These are phyloP conservation scores for Alectura lathami DNA, from an alignment of 2,113 vertebrate species.

Conservation along the genomic window DNA sequence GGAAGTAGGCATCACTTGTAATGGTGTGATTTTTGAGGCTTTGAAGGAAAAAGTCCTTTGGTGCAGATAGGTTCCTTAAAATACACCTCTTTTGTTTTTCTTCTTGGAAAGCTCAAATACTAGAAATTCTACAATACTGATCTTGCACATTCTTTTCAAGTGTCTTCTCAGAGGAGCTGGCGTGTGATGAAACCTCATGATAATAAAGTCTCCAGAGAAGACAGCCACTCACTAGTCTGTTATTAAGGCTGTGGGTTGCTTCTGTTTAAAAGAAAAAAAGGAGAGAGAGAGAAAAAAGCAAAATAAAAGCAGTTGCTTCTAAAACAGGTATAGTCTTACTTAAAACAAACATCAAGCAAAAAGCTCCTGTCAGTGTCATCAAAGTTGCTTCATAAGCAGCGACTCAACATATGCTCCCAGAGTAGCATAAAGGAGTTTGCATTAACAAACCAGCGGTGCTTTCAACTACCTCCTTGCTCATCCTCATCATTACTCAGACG, in stretches of 20 bases:
- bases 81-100: neutral
- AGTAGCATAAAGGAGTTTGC: constrained; percentile 1
- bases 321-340: neutral
- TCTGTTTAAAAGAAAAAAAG: neutral
- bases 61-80: neutral
- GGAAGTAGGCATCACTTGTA: neutral
- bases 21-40: neutral
- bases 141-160: constrained; percentile 16
- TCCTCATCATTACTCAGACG: neutral
- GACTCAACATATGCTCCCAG: neutral
- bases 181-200: neutral
- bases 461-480: neutral
- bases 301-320: constrained; percentile 21
- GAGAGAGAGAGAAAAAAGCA: neutral
- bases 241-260: constrained; percentile 28
- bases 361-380: neutral
- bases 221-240: neutral
- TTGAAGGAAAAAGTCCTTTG: neutral
- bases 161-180: constrained; percentile 9
- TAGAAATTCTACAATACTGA: neutral
- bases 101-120: constrained; percentile 17
- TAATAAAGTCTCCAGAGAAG: constrained; percentile 34
- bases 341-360: constrained; percentile 30
- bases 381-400: constrained; percentile 10
- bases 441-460: constrained; percentile 15